Evolutionary conservation across 1,140 invertebrate genomes (phyloP).

Genomic region (Ephestia elutella): DNA sequence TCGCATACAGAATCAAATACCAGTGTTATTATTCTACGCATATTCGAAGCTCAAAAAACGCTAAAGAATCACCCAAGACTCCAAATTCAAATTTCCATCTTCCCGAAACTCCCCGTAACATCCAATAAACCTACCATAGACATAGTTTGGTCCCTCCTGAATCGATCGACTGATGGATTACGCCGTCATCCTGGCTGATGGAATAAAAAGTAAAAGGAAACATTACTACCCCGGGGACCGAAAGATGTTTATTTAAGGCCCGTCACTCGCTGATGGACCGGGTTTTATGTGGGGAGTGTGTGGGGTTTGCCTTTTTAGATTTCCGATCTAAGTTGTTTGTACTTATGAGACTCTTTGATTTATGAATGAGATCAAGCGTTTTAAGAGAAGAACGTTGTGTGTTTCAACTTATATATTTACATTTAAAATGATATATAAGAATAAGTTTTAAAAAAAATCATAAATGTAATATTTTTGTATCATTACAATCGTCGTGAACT

Average conservation of each 20-base stretch:
- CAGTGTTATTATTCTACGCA: too few species aligned
- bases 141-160: constrained; percentile 58
- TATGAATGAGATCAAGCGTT: background rate
- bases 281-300: background rate
- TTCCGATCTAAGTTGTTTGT: background rate
- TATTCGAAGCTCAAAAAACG: background rate
- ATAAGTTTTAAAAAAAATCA: too few species aligned
- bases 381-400: too few species aligned
- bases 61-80: background rate
- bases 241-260: constrained; percentile 9
- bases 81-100: background rate
- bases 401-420: too few species aligned
- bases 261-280: background rate
- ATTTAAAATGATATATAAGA: too few species aligned
- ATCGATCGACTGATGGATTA: constrained; percentile 65
- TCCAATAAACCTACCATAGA: constrained; percentile 39
- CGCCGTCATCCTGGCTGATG: constrained; percentile 41
- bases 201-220: constrained; percentile 68
- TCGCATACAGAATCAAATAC: too few species aligned
- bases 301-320: background rate
- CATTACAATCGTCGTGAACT: too few species aligned
- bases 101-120: constrained; percentile 46
- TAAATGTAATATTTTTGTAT: too few species aligned
- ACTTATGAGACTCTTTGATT: background rate
- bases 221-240: constrained; percentile 46